phyloP scores from a whole-genome alignment of 1,140 invertebrate genomes.

The Ips typographus region DNA sequence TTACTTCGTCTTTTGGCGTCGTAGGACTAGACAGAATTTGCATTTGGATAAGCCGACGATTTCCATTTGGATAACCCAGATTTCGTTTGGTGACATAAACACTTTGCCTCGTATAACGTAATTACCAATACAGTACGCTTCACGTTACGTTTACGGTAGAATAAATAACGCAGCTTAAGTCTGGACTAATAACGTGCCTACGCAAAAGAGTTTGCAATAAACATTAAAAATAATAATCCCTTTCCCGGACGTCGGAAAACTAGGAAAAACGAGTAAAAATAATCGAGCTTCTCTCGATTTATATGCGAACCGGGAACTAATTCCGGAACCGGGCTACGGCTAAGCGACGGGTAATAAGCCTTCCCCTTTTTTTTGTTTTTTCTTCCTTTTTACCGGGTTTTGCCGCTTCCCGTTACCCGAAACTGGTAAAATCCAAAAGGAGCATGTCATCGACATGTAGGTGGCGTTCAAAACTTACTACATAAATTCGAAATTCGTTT shows the following conservation, averaged over 20 bases:
- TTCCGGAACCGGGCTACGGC: slow-evolving; percentile 19
- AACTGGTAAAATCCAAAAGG: not conserved
- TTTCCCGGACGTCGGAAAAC: slow-evolving; percentile 16
- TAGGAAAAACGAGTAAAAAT: slow-evolving; percentile 30
- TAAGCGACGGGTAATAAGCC: slow-evolving; percentile 32
- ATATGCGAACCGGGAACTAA: slow-evolving; percentile 32
- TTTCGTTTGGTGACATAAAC: too few species aligned
- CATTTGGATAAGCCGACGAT: too few species aligned
- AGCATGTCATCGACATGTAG: too few species aligned
- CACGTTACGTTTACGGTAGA: too few species aligned
- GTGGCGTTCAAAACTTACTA: too few species aligned
- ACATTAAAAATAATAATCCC: slow-evolving; percentile 16
- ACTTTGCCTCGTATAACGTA: too few species aligned
- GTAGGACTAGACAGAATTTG: too few species aligned
- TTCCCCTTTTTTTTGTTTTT: slow-evolving; percentile 25
- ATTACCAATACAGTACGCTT: too few species aligned
- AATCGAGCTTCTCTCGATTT: slow-evolving; percentile 29
- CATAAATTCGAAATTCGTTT: slow-evolving; percentile 19
- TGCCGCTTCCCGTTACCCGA: slow-evolving; percentile 11
- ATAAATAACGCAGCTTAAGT: too few species aligned
- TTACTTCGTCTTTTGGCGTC: too few species aligned
- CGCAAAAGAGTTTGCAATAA: not conserved
- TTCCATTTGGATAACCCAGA: too few species aligned
- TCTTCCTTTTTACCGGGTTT: slow-evolving; percentile 17
- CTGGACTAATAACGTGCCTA: too few species aligned